Percentiles rank a stretch among this genome's conserved stretches.
Evolutionary conservation across 2,888 invertebrate species (phyloP).

Genomic region (Acrobasis repandana): DNA sequence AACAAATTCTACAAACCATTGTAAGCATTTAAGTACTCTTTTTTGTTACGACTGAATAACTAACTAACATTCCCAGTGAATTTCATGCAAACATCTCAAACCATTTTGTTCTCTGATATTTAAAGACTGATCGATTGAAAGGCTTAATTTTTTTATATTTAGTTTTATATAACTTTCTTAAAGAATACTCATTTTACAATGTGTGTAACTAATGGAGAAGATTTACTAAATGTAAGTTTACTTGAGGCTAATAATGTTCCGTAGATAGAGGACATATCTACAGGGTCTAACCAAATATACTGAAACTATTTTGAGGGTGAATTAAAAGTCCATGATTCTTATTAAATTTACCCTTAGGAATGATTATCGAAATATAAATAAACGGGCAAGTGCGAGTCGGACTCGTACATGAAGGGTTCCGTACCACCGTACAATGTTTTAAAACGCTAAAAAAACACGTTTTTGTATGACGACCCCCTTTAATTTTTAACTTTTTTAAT

Average conservation of each 20-base stretch:
- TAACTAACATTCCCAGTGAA: slow-evolving; percentile 15
- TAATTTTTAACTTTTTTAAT: too few species aligned
- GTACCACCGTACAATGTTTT: too few species aligned
- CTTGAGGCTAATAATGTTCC: not conserved
- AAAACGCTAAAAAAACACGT: too few species aligned
- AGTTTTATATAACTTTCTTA: not conserved
- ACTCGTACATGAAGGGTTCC: too few species aligned
- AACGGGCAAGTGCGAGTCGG: too few species aligned
- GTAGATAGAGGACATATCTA: not conserved
- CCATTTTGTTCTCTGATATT: not conserved
- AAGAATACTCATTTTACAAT: slow-evolving; percentile 8
- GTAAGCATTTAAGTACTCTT: not conserved
- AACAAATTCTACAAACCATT: too few species aligned
- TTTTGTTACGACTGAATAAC: slow-evolving; percentile 5
- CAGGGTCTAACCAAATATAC: too few species aligned
- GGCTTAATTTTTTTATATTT: slow-evolving; percentile 8
- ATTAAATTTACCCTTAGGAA: too few species aligned
- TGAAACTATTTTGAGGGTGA: too few species aligned
- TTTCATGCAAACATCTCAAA: slow-evolving; percentile 2
- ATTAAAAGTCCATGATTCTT: too few species aligned
- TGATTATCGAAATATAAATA: too few species aligned
- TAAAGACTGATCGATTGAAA: slow-evolving; percentile 14
- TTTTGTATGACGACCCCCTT: too few species aligned
- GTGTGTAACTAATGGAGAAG: not conserved
- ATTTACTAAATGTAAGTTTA: not conserved